Percentiles rank a stretch among this genome's conserved stretches.
phyloP scores from a whole-genome alignment of 2,797 vertebrate genomes.

The Serranus cabrilla region DNA sequence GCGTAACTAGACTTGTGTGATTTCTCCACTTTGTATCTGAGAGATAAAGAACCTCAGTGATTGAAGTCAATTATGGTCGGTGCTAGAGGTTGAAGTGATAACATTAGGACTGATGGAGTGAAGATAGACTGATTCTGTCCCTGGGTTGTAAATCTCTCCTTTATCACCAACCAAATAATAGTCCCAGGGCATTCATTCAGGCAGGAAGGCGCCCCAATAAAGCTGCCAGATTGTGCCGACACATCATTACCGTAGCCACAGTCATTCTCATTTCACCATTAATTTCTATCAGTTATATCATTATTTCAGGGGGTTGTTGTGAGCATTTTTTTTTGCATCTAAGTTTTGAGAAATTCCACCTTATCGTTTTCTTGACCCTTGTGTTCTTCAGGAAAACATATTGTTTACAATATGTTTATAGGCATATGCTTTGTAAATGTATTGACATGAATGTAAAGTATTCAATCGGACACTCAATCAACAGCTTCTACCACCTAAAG shows the following conservation, averaged over 20 bases:
- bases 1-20: slow-evolving; percentile 8
- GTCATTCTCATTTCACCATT: neutral
- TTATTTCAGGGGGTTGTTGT: neutral
- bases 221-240: slow-evolving; percentile 55
- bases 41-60: slow-evolving; percentile 29
- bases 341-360: neutral
- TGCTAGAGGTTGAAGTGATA: slow-evolving; percentile 46
- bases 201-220: slow-evolving; percentile 53
- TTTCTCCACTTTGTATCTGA: slow-evolving; percentile 12
- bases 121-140: slow-evolving; percentile 57
- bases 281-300: neutral
- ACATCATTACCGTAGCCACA: slow-evolving; percentile 43
- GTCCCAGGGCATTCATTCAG: slow-evolving; percentile 45
- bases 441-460: neutral
- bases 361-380: neutral
- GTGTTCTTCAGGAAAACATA: neutral
- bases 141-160: slow-evolving; percentile 74
- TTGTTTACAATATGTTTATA: neutral
- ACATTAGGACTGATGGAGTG: slow-evolving; percentile 58
- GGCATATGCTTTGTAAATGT: neutral
- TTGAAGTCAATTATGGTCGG: slow-evolving; percentile 29
- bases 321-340: neutral
- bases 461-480: too few species aligned
- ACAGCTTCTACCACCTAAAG: too few species aligned
- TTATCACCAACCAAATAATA: slow-evolving; percentile 67